phyloP scores from a whole-genome alignment of 1,140 invertebrate genomes.

The Epicauta chinensis region DNA sequence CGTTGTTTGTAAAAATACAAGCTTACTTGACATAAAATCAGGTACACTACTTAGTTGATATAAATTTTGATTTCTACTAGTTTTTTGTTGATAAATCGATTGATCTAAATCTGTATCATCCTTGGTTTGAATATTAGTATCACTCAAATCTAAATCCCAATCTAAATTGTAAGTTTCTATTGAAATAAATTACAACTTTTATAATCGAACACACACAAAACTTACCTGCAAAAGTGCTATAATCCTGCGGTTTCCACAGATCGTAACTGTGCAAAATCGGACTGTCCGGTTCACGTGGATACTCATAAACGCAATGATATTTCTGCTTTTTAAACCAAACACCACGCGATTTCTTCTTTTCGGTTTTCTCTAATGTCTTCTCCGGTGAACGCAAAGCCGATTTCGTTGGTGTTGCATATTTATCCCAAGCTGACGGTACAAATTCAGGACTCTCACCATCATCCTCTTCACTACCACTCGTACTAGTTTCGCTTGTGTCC shows the following conservation, averaged over 20 bases:
- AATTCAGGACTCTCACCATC: constrained; percentile 54
- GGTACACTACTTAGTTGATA: constrained; percentile 21
- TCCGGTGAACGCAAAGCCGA: constrained; percentile 51
- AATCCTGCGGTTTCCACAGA: constrained; percentile 39
- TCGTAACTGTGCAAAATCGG: constrained; percentile 36
- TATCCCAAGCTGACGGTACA: constrained; percentile 55
- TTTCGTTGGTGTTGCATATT: constrained; percentile 49
- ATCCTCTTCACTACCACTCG: constrained; percentile 43
- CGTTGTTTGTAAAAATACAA: not conserved
- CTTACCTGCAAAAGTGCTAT: constrained; percentile 37
- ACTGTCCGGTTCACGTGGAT: constrained; percentile 59
- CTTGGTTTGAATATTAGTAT: constrained; percentile 6
- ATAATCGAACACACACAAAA: no score
- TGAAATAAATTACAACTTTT: no score
- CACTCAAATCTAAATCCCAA: constrained; percentile 34
- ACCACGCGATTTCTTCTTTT: constrained; percentile 46
- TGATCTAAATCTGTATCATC: constrained; percentile 11
- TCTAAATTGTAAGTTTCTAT: constrained; percentile 24
- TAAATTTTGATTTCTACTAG: constrained; percentile 17
- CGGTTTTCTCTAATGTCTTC: constrained; percentile 37
- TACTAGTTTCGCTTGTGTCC: constrained; percentile 28
- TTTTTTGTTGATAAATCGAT: constrained; percentile 6
- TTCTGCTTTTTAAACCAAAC: constrained; percentile 78
- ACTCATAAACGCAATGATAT: constrained; percentile 76
- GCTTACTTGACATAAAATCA: constrained; percentile 21